These are phyloP conservation scores for Phaethornis superciliosus DNA, from an alignment of 2,113 vertebrate species.

Conservation along the genomic window DNA sequence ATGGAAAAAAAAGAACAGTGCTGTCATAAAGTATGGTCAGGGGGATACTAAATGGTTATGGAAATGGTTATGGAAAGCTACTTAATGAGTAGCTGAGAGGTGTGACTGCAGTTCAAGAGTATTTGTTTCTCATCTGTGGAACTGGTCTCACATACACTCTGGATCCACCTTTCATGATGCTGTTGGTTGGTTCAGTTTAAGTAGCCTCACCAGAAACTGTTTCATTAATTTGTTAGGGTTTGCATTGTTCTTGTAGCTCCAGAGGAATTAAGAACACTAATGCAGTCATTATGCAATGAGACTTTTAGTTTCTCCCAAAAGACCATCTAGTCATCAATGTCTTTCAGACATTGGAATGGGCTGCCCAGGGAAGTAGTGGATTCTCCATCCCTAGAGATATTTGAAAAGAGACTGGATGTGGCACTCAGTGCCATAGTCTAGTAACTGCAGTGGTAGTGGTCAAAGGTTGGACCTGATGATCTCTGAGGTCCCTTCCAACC, in stretches of 20 bases:
- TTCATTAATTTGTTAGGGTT: not conserved
- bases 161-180: not conserved
- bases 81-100: not conserved
- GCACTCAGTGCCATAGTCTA: too few relatives aligned
- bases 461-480: too few relatives aligned
- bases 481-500: too few relatives aligned
- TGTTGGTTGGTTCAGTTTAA: not conserved
- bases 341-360: too few relatives aligned
- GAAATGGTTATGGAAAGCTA: too few relatives aligned
- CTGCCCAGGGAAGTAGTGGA: too few relatives aligned
- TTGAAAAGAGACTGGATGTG: too few relatives aligned
- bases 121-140: not conserved
- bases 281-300: not conserved
- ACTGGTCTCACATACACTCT: not conserved
- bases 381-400: too few relatives aligned
- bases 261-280: not conserved
- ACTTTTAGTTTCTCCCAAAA: not conserved
- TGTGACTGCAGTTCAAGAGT: not conserved
- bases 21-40: accelerated
- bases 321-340: too few relatives aligned
- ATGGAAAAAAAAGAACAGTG: not conserved
- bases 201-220: not conserved
- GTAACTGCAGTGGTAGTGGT: too few relatives aligned
- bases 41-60: not conserved
- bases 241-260: not conserved